These are phyloP conservation scores for Apamea sordens DNA, from an alignment of 2,888 invertebrate genomes.

Conservation along the genomic window DNA sequence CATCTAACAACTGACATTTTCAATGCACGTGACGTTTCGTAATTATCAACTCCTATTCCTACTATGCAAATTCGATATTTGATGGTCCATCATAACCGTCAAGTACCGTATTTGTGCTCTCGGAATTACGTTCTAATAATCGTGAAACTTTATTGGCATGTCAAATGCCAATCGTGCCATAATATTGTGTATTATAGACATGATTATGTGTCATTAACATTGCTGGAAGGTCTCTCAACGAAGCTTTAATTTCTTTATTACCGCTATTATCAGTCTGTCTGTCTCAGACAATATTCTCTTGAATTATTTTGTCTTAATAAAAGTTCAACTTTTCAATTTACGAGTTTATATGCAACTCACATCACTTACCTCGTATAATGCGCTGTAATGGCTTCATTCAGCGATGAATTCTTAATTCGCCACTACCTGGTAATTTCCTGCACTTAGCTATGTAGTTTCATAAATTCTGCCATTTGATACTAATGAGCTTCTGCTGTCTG, in stretches of 20 bases:
- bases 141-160: slow-evolving; percentile 46
- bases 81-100: slow-evolving; percentile 38
- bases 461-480: slow-evolving; percentile 9
- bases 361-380: slow-evolving; percentile 26
- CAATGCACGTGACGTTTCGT: slow-evolving; percentile 30
- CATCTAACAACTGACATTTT: slow-evolving; percentile 34
- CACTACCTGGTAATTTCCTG: slow-evolving; percentile 28
- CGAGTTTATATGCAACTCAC: slow-evolving; percentile 21
- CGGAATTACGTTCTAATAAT: slow-evolving; percentile 24
- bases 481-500: neutral
- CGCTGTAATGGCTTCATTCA: slow-evolving; percentile 49
- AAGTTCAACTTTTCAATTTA: slow-evolving; percentile 33
- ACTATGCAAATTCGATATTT: slow-evolving; percentile 38
- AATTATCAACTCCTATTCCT: slow-evolving; percentile 32
- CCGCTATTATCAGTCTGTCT: neutral
- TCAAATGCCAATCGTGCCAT: slow-evolving; percentile 46
- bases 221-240: neutral
- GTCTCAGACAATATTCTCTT: too few species aligned
- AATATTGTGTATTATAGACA: neutral
- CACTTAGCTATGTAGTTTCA: slow-evolving; percentile 11
- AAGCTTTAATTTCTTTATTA: neutral
- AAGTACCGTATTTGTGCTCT: slow-evolving; percentile 32
- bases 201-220: slow-evolving; percentile 6
- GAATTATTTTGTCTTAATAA: neutral
- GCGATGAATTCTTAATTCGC: slow-evolving; percentile 36